Evolutionary conservation across 2,113 vertebrate species (phyloP).

Genomic region (Drymodes brunneopygia): DNA sequence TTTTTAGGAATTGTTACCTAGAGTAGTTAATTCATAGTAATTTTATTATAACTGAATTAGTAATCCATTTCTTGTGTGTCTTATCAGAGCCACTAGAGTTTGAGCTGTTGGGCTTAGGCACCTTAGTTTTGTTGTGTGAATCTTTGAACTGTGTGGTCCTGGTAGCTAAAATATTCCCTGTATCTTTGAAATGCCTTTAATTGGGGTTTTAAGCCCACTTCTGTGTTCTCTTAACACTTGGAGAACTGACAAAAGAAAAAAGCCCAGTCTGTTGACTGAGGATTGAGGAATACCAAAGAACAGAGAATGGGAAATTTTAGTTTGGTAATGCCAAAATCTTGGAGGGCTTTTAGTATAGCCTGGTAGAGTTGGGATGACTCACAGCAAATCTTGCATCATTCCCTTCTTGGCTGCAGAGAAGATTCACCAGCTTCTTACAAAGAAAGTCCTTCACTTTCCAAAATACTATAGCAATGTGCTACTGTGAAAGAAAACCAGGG

Average conservation of each 20-base stretch:
- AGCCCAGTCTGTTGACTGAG: fast-evolving
- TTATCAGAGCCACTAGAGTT: not conserved
- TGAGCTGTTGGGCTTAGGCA: not conserved
- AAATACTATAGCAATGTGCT: not conserved
- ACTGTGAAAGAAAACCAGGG: not conserved
- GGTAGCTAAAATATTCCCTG: not conserved
- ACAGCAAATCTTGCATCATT: not conserved
- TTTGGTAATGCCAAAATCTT: not conserved
- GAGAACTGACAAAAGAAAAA: not conserved
- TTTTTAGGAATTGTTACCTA: not conserved
- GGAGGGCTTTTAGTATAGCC: not conserved
- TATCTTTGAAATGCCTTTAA: not conserved
- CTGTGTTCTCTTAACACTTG: not conserved
- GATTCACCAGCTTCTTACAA: not conserved
- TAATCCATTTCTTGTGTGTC: not conserved
- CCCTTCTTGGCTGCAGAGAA: not conserved
- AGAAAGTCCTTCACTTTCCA: not conserved
- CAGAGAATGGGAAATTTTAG: not conserved
- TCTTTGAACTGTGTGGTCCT: not conserved
- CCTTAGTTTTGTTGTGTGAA: not conserved
- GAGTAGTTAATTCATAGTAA: not conserved
- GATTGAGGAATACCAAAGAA: not conserved
- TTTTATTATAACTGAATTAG: not conserved
- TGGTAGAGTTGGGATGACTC: not conserved
- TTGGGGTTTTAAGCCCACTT: not conserved